Base-by-base conservation (phyloP, 2,113 vertebrate genomes). In the Festucalex cinctus region DNA sequence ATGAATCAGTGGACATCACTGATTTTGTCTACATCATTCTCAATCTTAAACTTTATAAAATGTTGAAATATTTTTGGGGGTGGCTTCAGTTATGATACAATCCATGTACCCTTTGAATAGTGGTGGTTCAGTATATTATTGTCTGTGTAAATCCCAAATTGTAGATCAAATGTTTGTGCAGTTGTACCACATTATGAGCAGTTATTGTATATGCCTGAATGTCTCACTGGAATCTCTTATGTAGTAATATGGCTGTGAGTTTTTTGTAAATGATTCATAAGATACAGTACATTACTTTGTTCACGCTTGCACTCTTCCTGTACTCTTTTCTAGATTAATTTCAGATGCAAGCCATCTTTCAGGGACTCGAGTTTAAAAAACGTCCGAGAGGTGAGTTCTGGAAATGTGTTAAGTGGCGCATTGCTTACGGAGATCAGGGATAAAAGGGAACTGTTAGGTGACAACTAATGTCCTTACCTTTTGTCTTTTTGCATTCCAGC, bases 331-430 rank as follows among this genome's bases (percentile, higher is more conserved):
- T 72, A 99, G 97, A 99, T 99, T 74, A 99, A 96, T 88, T 99
- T 99, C 88, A 91, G 95, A 80, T 99, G 97, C 81, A 99, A 99
- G 74, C 96, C 95, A 0, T 98, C 97, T 22, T 99, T 96, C 84
- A 94, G 95, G 83, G 97, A 99, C 85, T 95, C 95, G 59, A 92
- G 93, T 36, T 95, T 95, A 13, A 92, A 95, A 65, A 94, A 93
- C 67, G 92, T 95, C 57, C 91, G 96, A 92, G 97, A 98, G 81
- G 97, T 99, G 88, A 94, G 95, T 76, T 43, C 57, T 59, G 51
- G 19, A 32, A 32, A 57, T 32, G 14, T 51, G 49, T 9, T 9
- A 24, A 9, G 17, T 49, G 66, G 48, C n/a, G n/a, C n/a, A n/a
- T n/a, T 73, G 17, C 72, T 22, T 32, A 19, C 62, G 44, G 26